These are phyloP conservation scores for Sylvietta virens DNA, from an alignment of 2,113 vertebrate species.

Conservation along the genomic window DNA sequence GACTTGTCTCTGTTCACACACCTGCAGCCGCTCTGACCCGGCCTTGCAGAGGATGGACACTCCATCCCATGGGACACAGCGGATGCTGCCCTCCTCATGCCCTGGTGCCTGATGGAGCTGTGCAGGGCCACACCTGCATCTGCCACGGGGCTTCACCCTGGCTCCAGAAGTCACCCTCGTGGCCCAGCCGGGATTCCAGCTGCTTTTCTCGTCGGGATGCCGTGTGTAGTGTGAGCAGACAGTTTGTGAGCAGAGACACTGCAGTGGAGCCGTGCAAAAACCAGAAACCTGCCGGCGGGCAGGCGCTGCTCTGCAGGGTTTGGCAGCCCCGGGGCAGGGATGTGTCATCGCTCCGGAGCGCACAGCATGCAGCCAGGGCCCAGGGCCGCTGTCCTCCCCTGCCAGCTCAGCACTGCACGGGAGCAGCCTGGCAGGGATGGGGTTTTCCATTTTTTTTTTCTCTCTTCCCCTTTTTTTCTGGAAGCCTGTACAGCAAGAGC, in stretches of 20 bases:
- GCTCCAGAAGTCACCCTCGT: fast-evolving
- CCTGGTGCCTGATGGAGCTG: fast-evolving
- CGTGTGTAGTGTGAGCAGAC: fast-evolving
- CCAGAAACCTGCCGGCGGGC: background rate
- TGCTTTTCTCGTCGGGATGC: background rate
- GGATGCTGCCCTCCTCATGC: background rate
- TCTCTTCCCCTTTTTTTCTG: background rate
- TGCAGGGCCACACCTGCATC: background rate
- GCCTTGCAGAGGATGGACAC: fast-evolving
- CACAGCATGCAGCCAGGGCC: background rate
- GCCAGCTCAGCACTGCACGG: background rate
- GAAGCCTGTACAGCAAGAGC: background rate
- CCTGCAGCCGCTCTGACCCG: background rate
- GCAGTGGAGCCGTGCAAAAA: background rate
- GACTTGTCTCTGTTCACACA: background rate
- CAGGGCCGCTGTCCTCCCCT: background rate
- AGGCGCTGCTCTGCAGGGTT: background rate
- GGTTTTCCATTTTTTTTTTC: background rate
- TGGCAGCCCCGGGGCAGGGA: background rate
- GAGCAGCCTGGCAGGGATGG: background rate
- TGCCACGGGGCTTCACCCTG: background rate
- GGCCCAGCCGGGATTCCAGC: background rate
- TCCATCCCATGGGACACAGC: no score
- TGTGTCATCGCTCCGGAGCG: background rate
- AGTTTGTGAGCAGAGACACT: background rate